phyloP scores from a whole-genome alignment of 2,797 vertebrate species.

The Columba guinea region DNA sequence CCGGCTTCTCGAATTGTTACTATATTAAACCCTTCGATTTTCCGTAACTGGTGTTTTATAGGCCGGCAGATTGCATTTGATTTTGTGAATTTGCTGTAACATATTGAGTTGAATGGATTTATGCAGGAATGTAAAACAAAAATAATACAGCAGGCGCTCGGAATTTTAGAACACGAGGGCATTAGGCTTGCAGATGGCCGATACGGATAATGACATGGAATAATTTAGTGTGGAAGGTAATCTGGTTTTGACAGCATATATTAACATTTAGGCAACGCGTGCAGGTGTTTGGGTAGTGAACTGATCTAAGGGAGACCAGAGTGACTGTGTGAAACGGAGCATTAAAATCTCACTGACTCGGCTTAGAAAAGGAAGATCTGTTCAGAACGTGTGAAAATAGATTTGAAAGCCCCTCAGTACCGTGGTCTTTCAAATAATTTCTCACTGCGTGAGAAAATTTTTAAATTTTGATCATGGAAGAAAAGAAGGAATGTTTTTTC shows the following conservation, averaged over 20 bases:
- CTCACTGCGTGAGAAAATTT: not conserved
- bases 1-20: conserved; percentile 71
- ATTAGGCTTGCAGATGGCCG: conserved; percentile 78
- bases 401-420: not conserved
- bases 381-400: not conserved
- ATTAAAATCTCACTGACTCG: not conserved
- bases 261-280: conserved; percentile 71
- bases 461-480: not conserved
- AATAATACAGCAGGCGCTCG: conserved; percentile 73
- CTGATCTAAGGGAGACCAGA: not conserved
- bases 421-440: not conserved
- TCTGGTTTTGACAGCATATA: conserved; percentile 76
- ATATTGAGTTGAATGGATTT: conserved; percentile 80
- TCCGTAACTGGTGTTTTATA: conserved; percentile 77
- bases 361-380: not conserved
- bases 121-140: conserved; percentile 78
- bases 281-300: conserved; percentile 66
- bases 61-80: conserved; percentile 80
- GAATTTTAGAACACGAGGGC: conserved; percentile 66
- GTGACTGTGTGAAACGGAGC: not conserved
- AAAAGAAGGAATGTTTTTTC: not conserved
- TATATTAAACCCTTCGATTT: conserved; percentile 79
- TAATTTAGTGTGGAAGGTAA: conserved; percentile 78
- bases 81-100: conserved; percentile 77
- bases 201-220: conserved; percentile 69